These are phyloP conservation scores for Silurus lanzhouensis DNA, from an alignment of 2,797 vertebrate species.

Conservation along the genomic window DNA sequence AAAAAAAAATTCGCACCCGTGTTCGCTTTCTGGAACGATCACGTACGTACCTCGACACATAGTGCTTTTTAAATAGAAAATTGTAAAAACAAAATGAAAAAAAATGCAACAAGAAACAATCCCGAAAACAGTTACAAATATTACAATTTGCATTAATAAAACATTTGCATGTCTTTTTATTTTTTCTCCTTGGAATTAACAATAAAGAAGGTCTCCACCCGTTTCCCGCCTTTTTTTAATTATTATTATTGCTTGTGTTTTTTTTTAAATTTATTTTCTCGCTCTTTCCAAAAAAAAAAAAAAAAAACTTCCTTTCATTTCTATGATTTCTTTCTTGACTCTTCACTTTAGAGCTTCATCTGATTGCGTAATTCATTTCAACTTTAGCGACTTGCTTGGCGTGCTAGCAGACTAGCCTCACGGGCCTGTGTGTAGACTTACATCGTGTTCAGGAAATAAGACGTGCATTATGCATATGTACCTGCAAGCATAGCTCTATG, in stretches of 20 bases:
- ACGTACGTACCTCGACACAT: slow-evolving; percentile 63
- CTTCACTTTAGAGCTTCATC: not conserved
- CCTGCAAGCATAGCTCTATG: slow-evolving; percentile 47
- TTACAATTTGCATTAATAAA: slow-evolving; percentile 30
- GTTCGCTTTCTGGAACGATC: slow-evolving; percentile 33
- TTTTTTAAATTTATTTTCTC: not conserved
- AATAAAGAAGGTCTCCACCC: too few species aligned
- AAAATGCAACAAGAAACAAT: not conserved
- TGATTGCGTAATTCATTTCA: not conserved
- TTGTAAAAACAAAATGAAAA: not conserved
- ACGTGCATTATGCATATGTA: slow-evolving; percentile 61
- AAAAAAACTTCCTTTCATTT: not conserved
- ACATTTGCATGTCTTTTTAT: not conserved
- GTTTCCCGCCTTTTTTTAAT: not conserved
- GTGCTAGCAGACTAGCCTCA: slow-evolving; percentile 51
- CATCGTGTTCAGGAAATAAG: slow-evolving; percentile 28
- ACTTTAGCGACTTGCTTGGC: slow-evolving; percentile 42
- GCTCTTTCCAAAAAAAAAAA: not conserved
- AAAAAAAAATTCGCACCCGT: slow-evolving; percentile 19
- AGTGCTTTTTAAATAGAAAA: slow-evolving; percentile 77
- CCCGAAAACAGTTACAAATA: not conserved
- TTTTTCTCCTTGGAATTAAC: not conserved
- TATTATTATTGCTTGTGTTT: not conserved
- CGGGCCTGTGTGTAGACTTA: slow-evolving; percentile 49
- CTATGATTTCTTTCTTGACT: not conserved